Evolutionary conservation across 1,140 invertebrate species (phyloP), one percentile per base, ranked within the genome.

Genomic region (Penaeus indicus): DNA sequence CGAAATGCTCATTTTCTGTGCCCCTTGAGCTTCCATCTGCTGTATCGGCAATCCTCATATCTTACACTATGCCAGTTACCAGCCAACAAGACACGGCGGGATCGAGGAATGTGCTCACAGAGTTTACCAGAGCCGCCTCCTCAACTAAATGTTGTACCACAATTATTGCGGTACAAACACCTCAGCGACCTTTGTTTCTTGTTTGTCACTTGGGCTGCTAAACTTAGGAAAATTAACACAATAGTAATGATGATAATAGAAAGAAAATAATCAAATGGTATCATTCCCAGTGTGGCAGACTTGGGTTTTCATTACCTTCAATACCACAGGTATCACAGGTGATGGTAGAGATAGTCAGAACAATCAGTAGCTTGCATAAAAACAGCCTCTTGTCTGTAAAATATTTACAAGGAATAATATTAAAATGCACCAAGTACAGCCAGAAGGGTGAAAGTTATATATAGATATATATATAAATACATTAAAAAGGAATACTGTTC

Each of bases 111-210:
- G 78, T 80, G 27, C 47, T 80, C 47, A 25, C 21, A n/a, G 61
- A 80, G 78, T 54, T 67, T 84, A 64, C 25, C 82, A 69, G 82
- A 84, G 64, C 82, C 82, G 64, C 32, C 64, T 64, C 82, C n/a
- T 27, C 19, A 32, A 77, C n/a, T 77, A 42, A 27, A 25, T 32
- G 27, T 32, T 77, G 72, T 42, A n/a, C 19, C 27, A 38, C 54
- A 25, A 80, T 60, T 80, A 60, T 47, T 22, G 63, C 82, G 85
- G 82, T 79, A 87, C 78, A 61, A 22, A 63, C 72, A 84, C 86
- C 86, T 84, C 81, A 83, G 86, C 86, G 54, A 88, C 86, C 80
- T 60, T 77, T 82, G 87, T 87, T 27, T 87, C 79, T 63, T 84
- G 38, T 77, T 84, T 61, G 25, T 61, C 61, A 63, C 21, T 62